phyloP scores from a whole-genome alignment of 30 jellyfish, hydroid and myxozoan species.

The Aurelia sp. region DNA sequence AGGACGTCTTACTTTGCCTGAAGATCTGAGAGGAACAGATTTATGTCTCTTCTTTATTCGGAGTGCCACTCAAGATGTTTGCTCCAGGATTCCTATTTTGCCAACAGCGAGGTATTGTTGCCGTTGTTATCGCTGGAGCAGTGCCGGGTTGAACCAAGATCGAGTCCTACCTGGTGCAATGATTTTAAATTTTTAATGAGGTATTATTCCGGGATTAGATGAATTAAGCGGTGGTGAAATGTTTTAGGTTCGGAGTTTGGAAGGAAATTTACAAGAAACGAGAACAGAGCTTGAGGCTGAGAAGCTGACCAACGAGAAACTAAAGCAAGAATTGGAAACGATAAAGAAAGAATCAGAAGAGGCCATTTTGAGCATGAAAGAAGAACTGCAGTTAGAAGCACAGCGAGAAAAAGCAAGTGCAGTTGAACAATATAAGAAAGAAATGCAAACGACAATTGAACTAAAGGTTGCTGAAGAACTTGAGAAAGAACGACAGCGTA shows the following conservation, averaged over 20 bases:
- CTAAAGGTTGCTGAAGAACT: constrained; percentile 80
- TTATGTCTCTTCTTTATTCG: too few relatives aligned
- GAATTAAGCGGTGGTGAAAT: neutral
- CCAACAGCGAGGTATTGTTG: too few relatives aligned
- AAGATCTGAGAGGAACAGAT: too few relatives aligned
- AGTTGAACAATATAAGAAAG: constrained; percentile 63
- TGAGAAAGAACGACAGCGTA: constrained; percentile 63
- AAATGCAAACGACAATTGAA: constrained; percentile 62
- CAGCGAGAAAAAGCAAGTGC: constrained; percentile 78
- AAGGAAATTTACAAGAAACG: constrained; percentile 62
- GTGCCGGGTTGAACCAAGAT: too few relatives aligned
- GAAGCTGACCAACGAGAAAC: constrained; percentile 59
- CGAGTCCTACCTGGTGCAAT: too few relatives aligned
- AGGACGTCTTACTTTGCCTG: too few relatives aligned
- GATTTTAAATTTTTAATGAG: too few relatives aligned
- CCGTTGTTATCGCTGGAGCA: too few relatives aligned
- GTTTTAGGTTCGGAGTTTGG: constrained; percentile 63
- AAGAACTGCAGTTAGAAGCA: constrained; percentile 67
- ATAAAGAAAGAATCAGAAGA: constrained; percentile 71
- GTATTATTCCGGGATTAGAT: too few relatives aligned
- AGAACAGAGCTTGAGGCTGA: constrained; percentile 83
- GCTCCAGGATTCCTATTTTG: too few relatives aligned
- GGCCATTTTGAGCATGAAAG: constrained; percentile 65
- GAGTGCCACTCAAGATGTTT: too few relatives aligned
- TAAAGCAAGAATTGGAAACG: constrained; percentile 48